Evolutionary conservation across 2,888 invertebrate species (phyloP), one percentile per base, ranked within the genome.

Genomic region (Parnassius orleans): DNA sequence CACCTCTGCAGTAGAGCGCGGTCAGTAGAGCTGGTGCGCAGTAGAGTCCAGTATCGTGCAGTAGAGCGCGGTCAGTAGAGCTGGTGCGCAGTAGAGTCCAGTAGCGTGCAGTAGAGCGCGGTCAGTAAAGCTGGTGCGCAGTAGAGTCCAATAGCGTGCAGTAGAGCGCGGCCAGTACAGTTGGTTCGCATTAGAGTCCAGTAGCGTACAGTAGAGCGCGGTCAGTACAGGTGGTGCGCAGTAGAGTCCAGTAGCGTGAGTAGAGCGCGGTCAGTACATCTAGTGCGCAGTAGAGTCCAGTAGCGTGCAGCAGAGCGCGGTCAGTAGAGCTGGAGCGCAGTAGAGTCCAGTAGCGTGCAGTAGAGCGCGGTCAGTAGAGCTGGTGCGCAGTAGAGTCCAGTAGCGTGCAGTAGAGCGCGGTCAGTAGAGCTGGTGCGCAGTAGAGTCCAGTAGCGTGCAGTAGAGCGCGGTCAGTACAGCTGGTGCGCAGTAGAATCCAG

Each of bases 361-460:
- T 43, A 19, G 19, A 19, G 19, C 19, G 19, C 19, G 19, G 19
- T 19, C 19, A 19, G 19, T 19, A 19, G 19, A 19, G 19, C 19
- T 19, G 9, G 43, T 43, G 43, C 78, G 80, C 51, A 43, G 43
- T 77, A 76, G 7, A 81, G 71, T 66, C 83, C 51, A 57, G 57
- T 57, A 51, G 15, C 50, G 47, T 41, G 63, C 19, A 66, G 53
- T 65, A 63, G 15, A 61, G 15, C 77, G 71, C 77, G 71, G 65
- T 77, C 79, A 79, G 48, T 77, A 76, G 7, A 81, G 71, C 43
- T 10, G 19, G 66, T 83, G 83, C 3, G 83, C 83, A 0, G 83
- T 83, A 3, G 10, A 10, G 3, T 43, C 11, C 43, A 43, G 43
- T 43, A 43, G 43, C 9, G 43, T 11, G 10, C 43, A 43, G 43